Base-by-base conservation (phyloP, 2,113 vertebrate genomes). In the Tursiops truncatus region DNA sequence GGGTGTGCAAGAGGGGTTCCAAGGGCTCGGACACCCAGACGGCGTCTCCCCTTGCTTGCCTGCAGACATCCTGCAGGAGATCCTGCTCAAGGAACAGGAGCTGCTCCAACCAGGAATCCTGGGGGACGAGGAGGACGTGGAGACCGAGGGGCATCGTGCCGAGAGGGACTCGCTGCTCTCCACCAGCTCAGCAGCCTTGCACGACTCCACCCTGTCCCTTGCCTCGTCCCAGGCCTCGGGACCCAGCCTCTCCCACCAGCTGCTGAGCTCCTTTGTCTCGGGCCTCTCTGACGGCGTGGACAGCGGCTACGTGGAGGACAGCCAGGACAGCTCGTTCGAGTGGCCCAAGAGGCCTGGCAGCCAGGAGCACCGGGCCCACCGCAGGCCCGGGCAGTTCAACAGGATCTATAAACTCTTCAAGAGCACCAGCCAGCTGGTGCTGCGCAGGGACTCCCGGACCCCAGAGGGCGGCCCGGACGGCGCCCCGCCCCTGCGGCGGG, bases 251-350 rank as follows among this genome's bases (percentile, higher is more conserved):
- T 99, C 99, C 8, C 98, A 96, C 79, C 99, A 98, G 56, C 98
- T 99, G 25, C 95, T 99, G 23, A 99, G 98, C 7, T 99, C 99
- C 0, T 99, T 99, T 0, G 99, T 99, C 91, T 99, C 99, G 0
- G 98, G 99, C 84, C 98, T 99, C 31, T 99, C 99, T 0, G 99
- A 99, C n/a, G 99, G 99, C 82, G 96, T 98, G 73, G 99, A 99
- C 98, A 99, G 99, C 0, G 99, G 99, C 96, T 99, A 99, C 4
- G 98, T 98, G 0, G 99, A 99, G 26, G 99, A 99, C 92, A 98
- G 98, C 0, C 99, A 99, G 0, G 99, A 99, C 91, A 98, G 95
- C 89, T 96, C 98, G 8, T 89, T 95, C 1, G 99, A 99, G 44
- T 0, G 56, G 3, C n/a, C 67, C 18, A 95, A 90, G 47, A 73